Conservation (phyloP, 2,797 vertebrate species). For the Cirrhinus molitorella region DNA sequence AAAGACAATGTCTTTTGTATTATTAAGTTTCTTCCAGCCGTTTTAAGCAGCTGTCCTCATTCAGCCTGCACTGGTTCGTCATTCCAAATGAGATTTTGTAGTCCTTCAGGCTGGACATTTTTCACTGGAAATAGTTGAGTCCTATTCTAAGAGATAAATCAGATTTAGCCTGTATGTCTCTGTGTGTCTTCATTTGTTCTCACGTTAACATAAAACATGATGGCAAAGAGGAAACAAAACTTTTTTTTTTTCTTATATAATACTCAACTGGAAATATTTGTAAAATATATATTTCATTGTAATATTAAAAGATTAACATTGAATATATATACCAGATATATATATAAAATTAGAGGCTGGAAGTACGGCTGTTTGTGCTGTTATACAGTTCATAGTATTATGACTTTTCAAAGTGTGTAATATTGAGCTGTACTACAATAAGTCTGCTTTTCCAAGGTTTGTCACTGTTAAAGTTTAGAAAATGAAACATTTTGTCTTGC, state of each 20-base stretch:
- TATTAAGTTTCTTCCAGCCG: neutral
- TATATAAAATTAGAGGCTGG: too few relatives aligned
- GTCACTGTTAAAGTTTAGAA: neutral
- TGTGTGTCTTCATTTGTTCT: neutral
- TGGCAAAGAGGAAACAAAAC: neutral
- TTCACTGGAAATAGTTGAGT: neutral
- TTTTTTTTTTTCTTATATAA: neutral
- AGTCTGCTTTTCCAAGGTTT: neutral
- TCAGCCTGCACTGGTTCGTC: neutral
- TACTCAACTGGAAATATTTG: neutral
- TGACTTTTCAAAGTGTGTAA: neutral
- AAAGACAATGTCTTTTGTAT: neutral
- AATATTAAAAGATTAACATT: neutral
- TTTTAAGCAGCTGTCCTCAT: conserved; percentile 10
- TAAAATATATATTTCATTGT: neutral
- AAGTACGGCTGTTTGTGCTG: neutral
- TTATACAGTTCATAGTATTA: neutral
- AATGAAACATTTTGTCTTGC: conserved; percentile 36
- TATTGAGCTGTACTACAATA: conserved; percentile 7
- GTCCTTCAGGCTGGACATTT: conserved; percentile 2
- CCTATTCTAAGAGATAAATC: neutral
- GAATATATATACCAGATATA: neutral
- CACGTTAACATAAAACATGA: neutral
- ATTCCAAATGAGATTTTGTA: neutral
- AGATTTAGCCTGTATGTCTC: neutral